Conservation (phyloP, 2,888 invertebrate species). For the Nemurella pictetii region DNA sequence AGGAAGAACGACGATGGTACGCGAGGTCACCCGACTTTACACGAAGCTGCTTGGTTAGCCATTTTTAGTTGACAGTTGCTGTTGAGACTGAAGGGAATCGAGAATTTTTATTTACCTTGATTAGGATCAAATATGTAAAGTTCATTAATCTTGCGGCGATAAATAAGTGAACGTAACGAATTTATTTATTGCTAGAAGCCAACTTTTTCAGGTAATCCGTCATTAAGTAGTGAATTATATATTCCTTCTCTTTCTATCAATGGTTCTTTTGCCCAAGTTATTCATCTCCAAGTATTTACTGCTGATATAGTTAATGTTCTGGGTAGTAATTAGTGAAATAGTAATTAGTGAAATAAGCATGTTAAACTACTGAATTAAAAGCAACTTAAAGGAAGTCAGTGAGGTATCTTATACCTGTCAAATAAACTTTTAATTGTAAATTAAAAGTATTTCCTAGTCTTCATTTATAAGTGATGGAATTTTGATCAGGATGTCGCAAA, state of each 20-base stretch:
- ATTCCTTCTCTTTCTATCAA: neutral
- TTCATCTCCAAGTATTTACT: too few relatives aligned
- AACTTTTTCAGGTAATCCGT: neutral
- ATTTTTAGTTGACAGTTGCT: neutral
- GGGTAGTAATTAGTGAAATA: too few relatives aligned
- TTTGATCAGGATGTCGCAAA: constrained; percentile 64
- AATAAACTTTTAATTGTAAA: too few relatives aligned
- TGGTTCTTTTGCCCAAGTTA: too few relatives aligned
- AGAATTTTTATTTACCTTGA: neutral
- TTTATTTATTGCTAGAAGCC: neutral
- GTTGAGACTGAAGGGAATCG: too few relatives aligned
- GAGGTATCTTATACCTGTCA: too few relatives aligned
- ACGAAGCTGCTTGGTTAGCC: neutral
- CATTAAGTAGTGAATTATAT: neutral
- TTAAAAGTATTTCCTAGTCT: too few relatives aligned
- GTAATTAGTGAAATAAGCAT: too few relatives aligned
- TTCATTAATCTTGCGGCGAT: neutral
- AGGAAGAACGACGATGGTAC: neutral
- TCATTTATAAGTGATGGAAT: too few relatives aligned
- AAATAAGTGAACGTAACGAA: neutral
- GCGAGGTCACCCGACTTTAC: neutral
- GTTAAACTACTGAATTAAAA: too few relatives aligned
- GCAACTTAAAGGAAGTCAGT: too few relatives aligned
- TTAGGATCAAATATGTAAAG: neutral
- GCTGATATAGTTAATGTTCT: too few relatives aligned